Conservation (phyloP, 2,113 vertebrate species). For the Pyxicephalus adspersus region DNA sequence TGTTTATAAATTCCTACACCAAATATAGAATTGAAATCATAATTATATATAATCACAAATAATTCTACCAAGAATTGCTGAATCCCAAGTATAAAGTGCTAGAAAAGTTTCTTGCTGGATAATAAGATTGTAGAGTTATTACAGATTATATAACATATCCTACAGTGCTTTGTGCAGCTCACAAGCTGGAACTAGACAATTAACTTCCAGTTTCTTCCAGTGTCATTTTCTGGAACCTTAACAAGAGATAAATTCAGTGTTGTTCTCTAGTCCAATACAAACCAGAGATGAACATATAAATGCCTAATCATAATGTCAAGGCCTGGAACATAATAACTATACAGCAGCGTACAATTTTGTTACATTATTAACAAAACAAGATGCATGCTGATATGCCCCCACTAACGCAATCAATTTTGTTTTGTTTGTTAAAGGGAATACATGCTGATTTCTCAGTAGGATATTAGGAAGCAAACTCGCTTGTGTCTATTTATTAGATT, state of each 20-base stretch:
- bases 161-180: constrained; percentile 22
- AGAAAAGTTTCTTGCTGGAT: constrained; percentile 41
- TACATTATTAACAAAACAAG: constrained; percentile 53
- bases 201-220: constrained; percentile 21
- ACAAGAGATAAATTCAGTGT: constrained; percentile 32
- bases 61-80: no score
- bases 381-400: constrained; percentile 50
- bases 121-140: constrained; percentile 30
- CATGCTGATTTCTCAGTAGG: constrained; percentile 56
- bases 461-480: constrained; percentile 52
- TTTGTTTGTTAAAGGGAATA: constrained; percentile 54
- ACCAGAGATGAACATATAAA: constrained; percentile 34
- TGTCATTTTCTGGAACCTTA: constrained; percentile 26
- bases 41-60: no score
- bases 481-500: constrained; percentile 53
- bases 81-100: background rate
- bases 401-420: constrained; percentile 55
- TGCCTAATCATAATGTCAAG: constrained; percentile 44
- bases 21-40: no score
- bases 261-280: constrained; percentile 22
- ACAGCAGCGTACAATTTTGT: constrained; percentile 46
- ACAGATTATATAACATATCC: constrained; percentile 25
- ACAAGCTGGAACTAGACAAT: constrained; percentile 39
- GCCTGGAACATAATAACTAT: constrained; percentile 45
- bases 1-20: no score